Conservation (phyloP, 2,113 vertebrate species). For the Colossoma macropomum region DNA sequence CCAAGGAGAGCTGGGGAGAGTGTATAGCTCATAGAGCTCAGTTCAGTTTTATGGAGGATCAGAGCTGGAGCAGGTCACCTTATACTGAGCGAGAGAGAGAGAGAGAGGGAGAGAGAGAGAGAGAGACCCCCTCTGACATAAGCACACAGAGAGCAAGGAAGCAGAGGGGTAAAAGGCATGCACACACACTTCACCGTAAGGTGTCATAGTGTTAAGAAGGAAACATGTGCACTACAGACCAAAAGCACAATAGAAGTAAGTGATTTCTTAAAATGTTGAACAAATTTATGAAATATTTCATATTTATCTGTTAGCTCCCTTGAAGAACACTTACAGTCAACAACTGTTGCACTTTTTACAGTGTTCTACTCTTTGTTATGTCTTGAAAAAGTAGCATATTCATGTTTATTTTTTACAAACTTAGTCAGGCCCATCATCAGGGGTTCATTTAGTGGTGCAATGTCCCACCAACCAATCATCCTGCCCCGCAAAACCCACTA, state of each 20-base stretch:
- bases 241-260: background rate
- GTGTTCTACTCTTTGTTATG: too few relatives aligned
- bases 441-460: too few relatives aligned
- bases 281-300: too few relatives aligned
- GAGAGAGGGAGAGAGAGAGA: constrained; percentile 31
- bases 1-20: background rate
- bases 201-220: background rate
- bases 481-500: too few relatives aligned
- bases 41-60: constrained; percentile 47
- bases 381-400: too few relatives aligned
- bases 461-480: too few relatives aligned
- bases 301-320: too few relatives aligned
- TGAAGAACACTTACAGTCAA: too few relatives aligned
- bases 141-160: constrained; percentile 39
- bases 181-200: constrained; percentile 29
- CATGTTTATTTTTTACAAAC: too few relatives aligned
- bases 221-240: background rate
- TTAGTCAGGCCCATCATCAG: too few relatives aligned
- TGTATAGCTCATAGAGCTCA: constrained; percentile 9
- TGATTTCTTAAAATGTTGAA: background rate
- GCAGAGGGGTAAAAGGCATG: background rate
- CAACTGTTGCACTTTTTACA: too few relatives aligned
- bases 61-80: constrained; percentile 61
- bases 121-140: constrained; percentile 61
- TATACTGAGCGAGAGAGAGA: constrained; percentile 49